Conservation (phyloP, 2,797 vertebrate species). For the Takifugu ocellatus region DNA sequence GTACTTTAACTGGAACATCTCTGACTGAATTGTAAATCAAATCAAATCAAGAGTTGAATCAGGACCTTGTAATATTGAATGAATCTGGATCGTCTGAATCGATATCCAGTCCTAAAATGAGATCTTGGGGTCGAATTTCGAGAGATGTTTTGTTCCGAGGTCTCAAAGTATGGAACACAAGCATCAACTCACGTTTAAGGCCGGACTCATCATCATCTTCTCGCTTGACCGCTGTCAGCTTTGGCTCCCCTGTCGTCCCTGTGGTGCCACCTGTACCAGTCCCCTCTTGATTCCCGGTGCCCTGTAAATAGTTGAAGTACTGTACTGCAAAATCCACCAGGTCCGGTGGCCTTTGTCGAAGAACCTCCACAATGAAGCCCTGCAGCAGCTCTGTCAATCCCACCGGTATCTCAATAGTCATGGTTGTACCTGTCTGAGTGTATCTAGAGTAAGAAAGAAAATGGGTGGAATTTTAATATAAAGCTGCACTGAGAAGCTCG, state of each 20-base stretch:
- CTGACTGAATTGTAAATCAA: no score
- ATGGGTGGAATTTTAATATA: slow-evolving; percentile 5
- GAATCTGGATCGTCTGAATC: no score
- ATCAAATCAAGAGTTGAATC: no score
- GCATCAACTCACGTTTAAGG: slow-evolving; percentile 83
- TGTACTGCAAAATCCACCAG: slow-evolving; percentile 93
- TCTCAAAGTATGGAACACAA: slow-evolving; percentile 4
- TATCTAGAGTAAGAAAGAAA: slow-evolving; percentile 28
- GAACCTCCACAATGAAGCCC: slow-evolving; percentile 95
- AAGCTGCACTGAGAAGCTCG: slow-evolving; percentile 19
- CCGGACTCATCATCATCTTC: slow-evolving; percentile 87
- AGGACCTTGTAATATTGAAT: no score
- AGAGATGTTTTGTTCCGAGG: no score
- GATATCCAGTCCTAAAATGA: no score
- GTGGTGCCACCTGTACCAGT: slow-evolving; percentile 56
- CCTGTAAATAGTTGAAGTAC: slow-evolving; percentile 89
- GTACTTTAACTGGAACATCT: no score
- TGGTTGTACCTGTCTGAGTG: slow-evolving; percentile 66
- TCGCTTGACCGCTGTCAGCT: slow-evolving; percentile 88
- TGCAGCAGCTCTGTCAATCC: slow-evolving; percentile 96
- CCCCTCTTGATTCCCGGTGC: slow-evolving; percentile 82
- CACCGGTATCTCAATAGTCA: slow-evolving; percentile 96
- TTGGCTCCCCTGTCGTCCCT: slow-evolving; percentile 84
- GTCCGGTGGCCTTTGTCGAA: slow-evolving; percentile 89
- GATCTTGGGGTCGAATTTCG: no score